Base-by-base conservation (phyloP, 1,140 invertebrate species). In the Hycleus phaleratus region DNA sequence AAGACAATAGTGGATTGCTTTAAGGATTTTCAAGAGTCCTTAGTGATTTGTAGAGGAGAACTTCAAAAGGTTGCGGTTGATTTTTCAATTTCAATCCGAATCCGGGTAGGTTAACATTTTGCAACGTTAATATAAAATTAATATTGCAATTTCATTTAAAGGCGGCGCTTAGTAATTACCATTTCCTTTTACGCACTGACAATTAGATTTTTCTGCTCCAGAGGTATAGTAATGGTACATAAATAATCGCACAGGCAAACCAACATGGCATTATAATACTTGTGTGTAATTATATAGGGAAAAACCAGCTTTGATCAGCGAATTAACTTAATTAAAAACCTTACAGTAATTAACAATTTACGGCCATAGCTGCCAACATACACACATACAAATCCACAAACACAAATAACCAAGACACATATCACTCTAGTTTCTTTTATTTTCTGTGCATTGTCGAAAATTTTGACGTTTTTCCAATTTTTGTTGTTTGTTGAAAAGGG, bases 201-300 rank as follows among this genome's bases (percentile, higher is more conserved):
- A 55, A 55, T 55, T 55, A 55, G 52, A 55, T 55, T 55, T 55
- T 55, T 55, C 52, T 55, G 52, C 52, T 55, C 52, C 24, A 55
- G 10, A 55, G 52, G 38, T 55, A 55, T 38, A 38, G 42, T 55
- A 55, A 55, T 55, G 46, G 51, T 42, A 53, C 45, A 53, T 53
- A 53, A 53, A 53, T 53, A 53, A 53, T 53, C 51, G 43, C 26
- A 45, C 32, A 32, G 32, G 32, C 32, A 7, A 32, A 32, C 32
- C 32, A 32, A 32, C 4, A 4, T 7, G 32, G 32, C 32, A 32
- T 32, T 55, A 55, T 11, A 18, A 18, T 18, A 18, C 18, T 18
- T 18, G 18, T 18, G 4, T 9, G 52, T 55, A 55, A 55, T 55
- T 55, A 55, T 46, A 55, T 47, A 44, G 52, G 18, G 18, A 18